phyloP scores from a whole-genome alignment of 1,140 invertebrate species.

The Hypsibius dujardini region DNA sequence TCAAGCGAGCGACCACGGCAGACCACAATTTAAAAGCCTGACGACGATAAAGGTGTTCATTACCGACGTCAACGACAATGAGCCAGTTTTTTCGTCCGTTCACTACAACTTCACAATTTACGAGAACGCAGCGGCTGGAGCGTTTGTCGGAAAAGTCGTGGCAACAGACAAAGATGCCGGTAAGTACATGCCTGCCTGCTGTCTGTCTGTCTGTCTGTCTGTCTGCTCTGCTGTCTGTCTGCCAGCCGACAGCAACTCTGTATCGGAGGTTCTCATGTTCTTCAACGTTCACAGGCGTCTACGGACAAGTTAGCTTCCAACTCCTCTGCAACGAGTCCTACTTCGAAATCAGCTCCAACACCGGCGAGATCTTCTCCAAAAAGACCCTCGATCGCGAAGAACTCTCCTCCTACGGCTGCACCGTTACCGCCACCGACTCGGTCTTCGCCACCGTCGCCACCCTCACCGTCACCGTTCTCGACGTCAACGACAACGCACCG shows the following conservation, averaged over 20 bases:
- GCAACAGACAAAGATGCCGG: constrained; percentile 67
- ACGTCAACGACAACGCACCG: constrained; percentile 77
- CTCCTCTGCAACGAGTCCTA: constrained; percentile 14
- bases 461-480: constrained; percentile 54
- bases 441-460: constrained; percentile 52
- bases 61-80: constrained; percentile 82
- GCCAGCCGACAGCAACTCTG: too few species aligned
- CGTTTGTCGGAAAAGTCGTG: constrained; percentile 51
- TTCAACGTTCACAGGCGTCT: constrained; percentile 15
- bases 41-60: constrained; percentile 58
- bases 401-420: constrained; percentile 54
- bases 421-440: constrained; percentile 64
- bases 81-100: constrained; percentile 55
- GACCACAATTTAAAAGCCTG: constrained; percentile 56
- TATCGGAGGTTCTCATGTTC: too few species aligned
- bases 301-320: too few species aligned
- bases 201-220: too few species aligned
- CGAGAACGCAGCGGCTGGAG: constrained; percentile 64
- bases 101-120: constrained; percentile 61
- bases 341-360: constrained; percentile 27
- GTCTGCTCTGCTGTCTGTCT: too few species aligned
- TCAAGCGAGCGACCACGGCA: constrained; percentile 67
- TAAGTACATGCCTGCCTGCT: too few species aligned
- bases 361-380: constrained; percentile 65
- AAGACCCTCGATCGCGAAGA: constrained; percentile 63